Evolutionary conservation across 2,797 vertebrate genomes (phyloP), one percentile per base, ranked within the genome.

Genomic region (Pseudochaenichthys georgianus): DNA sequence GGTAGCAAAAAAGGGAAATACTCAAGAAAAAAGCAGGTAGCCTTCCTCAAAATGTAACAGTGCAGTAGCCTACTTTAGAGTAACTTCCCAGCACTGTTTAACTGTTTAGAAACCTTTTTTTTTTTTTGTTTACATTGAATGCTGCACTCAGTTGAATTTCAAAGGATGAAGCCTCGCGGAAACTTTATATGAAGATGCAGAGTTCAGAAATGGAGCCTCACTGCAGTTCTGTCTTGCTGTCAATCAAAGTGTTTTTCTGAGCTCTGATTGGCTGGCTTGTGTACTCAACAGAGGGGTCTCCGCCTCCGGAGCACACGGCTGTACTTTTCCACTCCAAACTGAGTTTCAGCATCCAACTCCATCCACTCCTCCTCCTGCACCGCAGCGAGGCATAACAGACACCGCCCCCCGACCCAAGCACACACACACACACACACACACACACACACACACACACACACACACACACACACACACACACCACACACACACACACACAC

Each of bases 311-410:
- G 73, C 21, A 12, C 43, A 71, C 43, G 3, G 75, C 80, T 87
- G 91, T 91, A 92, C 88, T 90, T 91, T 92, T 92, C 91, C 91
- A 89, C 85, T 91, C 82, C 79, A 80, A 78, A 80, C 73, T 83
- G 46, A 61, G 62, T 55, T 65, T 79, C 28, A 66, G 60, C 59
- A 58, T 59, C 81, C 41, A 76, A 45, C 78, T 91, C 59, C 16
- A 41, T 80, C 57, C 66, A 57, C 67, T 72, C 70, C 82, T 79
- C 63, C 51, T 64, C 53, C 66, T 68, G 53, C 74, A 70, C 74
- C 72, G 54, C 77, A 64, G 83, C 75, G 79, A 70, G 82, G 86
- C 80, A 78, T 72, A 85, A 86, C 64, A 50, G 59, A 50, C 52
- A 47, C 63, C 23, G 62, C 62, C 15, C 63, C 63, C 48, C 59